Evolutionary conservation across 2,113 vertebrate species (phyloP).

Genomic region (Peromyscus polionotus): DNA sequence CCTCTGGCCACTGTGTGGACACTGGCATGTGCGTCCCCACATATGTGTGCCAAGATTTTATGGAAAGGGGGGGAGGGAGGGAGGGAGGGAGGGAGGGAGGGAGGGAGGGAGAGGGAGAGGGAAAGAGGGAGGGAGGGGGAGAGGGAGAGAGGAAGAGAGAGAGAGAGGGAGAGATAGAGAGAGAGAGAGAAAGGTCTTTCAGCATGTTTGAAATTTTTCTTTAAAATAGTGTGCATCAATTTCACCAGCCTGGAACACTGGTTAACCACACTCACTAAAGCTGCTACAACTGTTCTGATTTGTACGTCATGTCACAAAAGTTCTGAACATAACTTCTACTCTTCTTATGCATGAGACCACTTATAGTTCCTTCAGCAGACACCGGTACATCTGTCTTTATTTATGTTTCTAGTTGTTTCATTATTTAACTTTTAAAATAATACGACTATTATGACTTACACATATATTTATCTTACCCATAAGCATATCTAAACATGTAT

Average conservation of each 20-base stretch:
- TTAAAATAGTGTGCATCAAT: neutral
- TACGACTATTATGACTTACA: neutral
- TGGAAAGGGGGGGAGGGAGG: no score
- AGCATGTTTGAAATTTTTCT: neutral
- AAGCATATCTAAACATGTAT: neutral
- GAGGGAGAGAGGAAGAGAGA: no score
- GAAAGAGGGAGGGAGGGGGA: no score
- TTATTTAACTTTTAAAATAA: neutral
- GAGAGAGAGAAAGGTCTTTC: no score
- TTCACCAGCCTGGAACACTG: neutral
- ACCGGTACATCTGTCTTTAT: neutral
- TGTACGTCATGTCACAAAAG: neutral
- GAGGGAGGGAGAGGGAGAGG: no score
- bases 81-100: no score
- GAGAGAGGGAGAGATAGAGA: no score
- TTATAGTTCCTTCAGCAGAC: neutral
- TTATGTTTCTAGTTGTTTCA: conserved; percentile 8
- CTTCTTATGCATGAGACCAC: neutral
- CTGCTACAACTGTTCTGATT: neutral
- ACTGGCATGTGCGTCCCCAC: neutral
- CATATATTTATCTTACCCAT: neutral
- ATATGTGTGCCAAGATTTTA: neutral
- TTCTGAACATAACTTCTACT: neutral
- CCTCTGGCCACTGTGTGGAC: neutral
- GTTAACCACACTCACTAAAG: conserved; percentile 32